A percentile compares a stretch with the other conserved stretches of the same genome.
phyloP scores from a whole-genome alignment of 2,888 invertebrate species.

The Lordiphosa andalusiaca region DNA sequence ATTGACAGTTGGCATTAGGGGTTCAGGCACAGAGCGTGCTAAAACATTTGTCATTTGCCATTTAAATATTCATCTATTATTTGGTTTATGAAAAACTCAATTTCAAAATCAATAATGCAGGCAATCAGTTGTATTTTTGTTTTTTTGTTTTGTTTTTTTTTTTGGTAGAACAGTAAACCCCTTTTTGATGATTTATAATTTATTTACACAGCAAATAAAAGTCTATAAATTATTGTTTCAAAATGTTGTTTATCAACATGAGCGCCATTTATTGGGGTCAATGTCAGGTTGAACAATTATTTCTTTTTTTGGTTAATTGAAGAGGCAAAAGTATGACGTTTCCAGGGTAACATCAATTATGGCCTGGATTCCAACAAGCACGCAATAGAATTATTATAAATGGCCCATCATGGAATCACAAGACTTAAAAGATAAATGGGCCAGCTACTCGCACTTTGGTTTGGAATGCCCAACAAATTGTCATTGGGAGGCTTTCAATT shows the following conservation, averaged over 20 bases:
- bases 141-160: too few relatives aligned
- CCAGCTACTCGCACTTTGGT: background rate
- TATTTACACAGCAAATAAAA: constrained; percentile 40
- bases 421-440: constrained; percentile 62
- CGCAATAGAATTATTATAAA: constrained; percentile 69
- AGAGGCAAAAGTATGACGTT: constrained; percentile 19
- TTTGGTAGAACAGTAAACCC: constrained; percentile 11
- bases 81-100: constrained; percentile 19
- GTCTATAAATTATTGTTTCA: constrained; percentile 15
- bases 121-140: constrained; percentile 27
- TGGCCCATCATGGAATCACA: constrained; percentile 67
- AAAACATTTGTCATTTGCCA: constrained; percentile 49
- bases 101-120: constrained; percentile 34
- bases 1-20: constrained; percentile 44
- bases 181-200: constrained; percentile 36
- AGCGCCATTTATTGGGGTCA: constrained; percentile 49
- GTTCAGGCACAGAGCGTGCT: constrained; percentile 17
- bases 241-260: constrained; percentile 22
- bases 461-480: constrained; percentile 5
- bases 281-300: constrained; percentile 39
- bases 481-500: too few relatives aligned
- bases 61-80: constrained; percentile 42
- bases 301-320: constrained; percentile 14
- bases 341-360: constrained; percentile 15
- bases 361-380: constrained; percentile 17